phyloP scores from a whole-genome alignment of 2,113 vertebrate genomes.

The Eulacestoma nigropectus region DNA sequence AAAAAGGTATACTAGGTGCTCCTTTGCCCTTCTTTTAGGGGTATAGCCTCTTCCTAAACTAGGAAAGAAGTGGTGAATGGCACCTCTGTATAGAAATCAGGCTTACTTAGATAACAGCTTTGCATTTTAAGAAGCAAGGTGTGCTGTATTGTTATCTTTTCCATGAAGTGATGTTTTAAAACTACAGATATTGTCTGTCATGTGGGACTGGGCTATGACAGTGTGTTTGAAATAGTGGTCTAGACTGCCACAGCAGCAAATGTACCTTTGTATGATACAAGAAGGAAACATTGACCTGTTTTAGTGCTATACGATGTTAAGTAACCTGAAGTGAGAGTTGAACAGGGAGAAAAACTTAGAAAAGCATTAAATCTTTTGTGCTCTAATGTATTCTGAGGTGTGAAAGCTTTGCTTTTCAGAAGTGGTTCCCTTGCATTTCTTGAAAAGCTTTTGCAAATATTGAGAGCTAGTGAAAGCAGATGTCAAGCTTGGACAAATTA shows the following conservation, averaged over 20 bases:
- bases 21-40: not conserved
- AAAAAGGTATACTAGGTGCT: not conserved
- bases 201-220: not conserved
- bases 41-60: not conserved
- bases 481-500: not conserved
- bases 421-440: not conserved
- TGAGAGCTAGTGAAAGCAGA: slow-evolving; percentile 5
- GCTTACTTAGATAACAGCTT: not conserved
- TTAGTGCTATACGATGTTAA: not conserved
- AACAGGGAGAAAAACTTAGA: not conserved
- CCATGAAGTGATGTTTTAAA: not conserved
- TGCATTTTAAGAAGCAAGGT: not conserved
- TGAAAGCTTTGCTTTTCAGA: not conserved
- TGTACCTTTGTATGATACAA: not conserved
- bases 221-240: not conserved
- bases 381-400: not conserved
- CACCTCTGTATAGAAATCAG: not conserved
- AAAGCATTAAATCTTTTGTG: not conserved
- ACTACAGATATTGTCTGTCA: not conserved
- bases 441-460: not conserved
- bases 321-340: not conserved
- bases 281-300: not conserved
- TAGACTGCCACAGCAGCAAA: not conserved
- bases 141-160: not conserved
- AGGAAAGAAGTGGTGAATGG: not conserved